Base-by-base conservation (phyloP, 2,797 vertebrate species). In the Ceryle rudis region DNA sequence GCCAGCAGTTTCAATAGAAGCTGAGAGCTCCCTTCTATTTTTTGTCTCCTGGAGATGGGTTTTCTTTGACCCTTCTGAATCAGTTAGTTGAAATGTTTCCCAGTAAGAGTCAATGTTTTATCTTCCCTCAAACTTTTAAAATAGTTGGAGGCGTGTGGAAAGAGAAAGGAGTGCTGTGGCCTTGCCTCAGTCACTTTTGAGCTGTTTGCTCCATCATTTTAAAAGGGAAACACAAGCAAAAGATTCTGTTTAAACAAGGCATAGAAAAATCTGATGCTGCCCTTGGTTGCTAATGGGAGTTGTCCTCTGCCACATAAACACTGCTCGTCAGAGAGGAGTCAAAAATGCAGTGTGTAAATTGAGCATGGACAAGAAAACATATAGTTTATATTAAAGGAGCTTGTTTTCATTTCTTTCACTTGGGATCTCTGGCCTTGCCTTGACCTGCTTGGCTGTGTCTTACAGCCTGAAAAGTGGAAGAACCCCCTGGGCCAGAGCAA, bases 361-460 rank as follows among this genome's bases (percentile, higher is more conserved):
- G 44, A 89, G 78, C 14, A 6, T 9, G 51, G 81, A 65, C 42
- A 87, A 80, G 69, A 83, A 70, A 88, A 95, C 25, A 23, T 31
- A 39, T 9, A 61, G 73, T 86, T 86, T 89, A 70, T 77, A 78
- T 57, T 81, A 60, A 86, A 86, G 62, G 31, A 84, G 21, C 11
- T 71, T 91, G 72, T 71, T 89, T 89, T 82, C 52, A 25, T 92
- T 90, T 74, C 57, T 75, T 61, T 66, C 75, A 35, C 67, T 62
- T 19, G 75, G 39, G 58, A 49, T 75, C 58, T 62, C 72, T 93
- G 62, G 57, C 67, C 77, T 86, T 79, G 62, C 80, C 77, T 62
- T 91, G 81, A 52, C 67, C 75, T 4, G 0, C 46, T 0, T 0
- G 0, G 3, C 37, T 25, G 29, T 35, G 21, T 57, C 57, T 57